Base-by-base conservation (phyloP, 2,888 invertebrate species). In the Pogonocherus hispidulus region DNA sequence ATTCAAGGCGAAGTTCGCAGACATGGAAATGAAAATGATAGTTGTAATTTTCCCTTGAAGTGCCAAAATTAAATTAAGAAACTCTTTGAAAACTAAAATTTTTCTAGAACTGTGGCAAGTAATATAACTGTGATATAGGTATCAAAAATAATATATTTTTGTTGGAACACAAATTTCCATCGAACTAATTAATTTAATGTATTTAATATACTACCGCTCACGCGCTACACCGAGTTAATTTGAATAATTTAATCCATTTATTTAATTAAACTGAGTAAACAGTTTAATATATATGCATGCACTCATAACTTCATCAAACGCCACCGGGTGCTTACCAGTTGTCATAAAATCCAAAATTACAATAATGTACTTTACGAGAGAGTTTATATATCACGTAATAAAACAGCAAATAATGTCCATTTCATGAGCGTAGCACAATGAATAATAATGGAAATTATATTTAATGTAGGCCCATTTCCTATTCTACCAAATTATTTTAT, bases 321-420 rank as follows among this genome's bases (percentile, higher is more conserved):
- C 37, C 51, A 62, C 22, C 51, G 44, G 6, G 27, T 22, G 62
- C 44, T 59, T 64, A 56, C 64, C 20, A 49, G 60, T 66, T 54
- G 66, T 32, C 60, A 66, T 66, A 66, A 66, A 66, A 59, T 52
- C 37, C 64, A 55, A 57, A 64, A 62, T 66, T 54, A 18, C 52
- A 37, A 16, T 41, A 44, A 51, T 54, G 44, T 16, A 44, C 16
- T 66, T 66, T 66, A 66, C 54, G 66, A 54, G 23, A 19, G 14
- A 62, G 23, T 60, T 55, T 27, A 59, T 59, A 54, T 60, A 62
- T n/a, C 62, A 16, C 51, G 52, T 44, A 66, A 66, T 66, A 66
- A 66, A 66, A 52, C 32, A 62, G 62, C 41, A 62, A 66, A 66
- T 66, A 62, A 52, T 54, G 23, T 35, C 62, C 62, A 60, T 55